Percentiles rank a stretch among this genome's conserved stretches.
Conservation (phyloP, 2,797 vertebrate genomes). For the Rhadinocentrus ornatus region DNA sequence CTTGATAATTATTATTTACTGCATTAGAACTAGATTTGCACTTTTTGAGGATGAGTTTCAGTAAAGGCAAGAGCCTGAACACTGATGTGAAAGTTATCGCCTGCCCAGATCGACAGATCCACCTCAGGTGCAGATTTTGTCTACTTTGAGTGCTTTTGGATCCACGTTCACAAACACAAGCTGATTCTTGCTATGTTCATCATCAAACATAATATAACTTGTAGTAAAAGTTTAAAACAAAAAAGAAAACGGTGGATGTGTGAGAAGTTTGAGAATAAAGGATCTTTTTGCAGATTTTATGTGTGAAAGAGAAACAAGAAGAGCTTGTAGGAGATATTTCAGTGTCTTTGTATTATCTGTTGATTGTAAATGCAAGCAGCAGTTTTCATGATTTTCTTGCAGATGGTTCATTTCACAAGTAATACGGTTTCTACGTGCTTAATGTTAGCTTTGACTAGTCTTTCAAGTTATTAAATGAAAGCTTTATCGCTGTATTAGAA, state of each 20-base stretch:
- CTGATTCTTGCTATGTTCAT: constrained; percentile 45
- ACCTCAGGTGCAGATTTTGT: constrained; percentile 65
- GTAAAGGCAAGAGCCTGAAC: constrained; percentile 68
- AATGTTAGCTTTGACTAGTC: constrained; percentile 63
- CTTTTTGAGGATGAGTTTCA: constrained; percentile 81
- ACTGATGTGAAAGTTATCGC: constrained; percentile 60
- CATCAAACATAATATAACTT: constrained; percentile 38
- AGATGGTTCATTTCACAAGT: constrained; percentile 50
- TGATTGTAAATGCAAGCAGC: constrained; percentile 72
- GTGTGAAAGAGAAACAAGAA: constrained; percentile 57
- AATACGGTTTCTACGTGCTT: constrained; percentile 56
- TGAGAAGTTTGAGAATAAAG: constrained; percentile 50
- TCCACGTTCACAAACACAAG: constrained; percentile 32
- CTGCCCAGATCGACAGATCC: constrained; percentile 64
- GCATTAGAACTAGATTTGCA: constrained; percentile 85
- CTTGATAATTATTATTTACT: constrained; percentile 76
- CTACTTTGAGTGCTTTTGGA: constrained; percentile 51
- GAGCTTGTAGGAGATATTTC: constrained; percentile 58
- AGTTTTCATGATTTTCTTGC: constrained; percentile 58
- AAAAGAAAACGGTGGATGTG: constrained; percentile 26
- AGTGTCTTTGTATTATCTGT: constrained; percentile 71
- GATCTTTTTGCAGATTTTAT: constrained; percentile 63
- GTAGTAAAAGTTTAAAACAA: constrained; percentile 23
- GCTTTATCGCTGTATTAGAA: constrained; percentile 70
- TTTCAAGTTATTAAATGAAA: constrained; percentile 66